Evolutionary conservation across 2,113 vertebrate genomes (phyloP).

Genomic region (Passer domesticus): DNA sequence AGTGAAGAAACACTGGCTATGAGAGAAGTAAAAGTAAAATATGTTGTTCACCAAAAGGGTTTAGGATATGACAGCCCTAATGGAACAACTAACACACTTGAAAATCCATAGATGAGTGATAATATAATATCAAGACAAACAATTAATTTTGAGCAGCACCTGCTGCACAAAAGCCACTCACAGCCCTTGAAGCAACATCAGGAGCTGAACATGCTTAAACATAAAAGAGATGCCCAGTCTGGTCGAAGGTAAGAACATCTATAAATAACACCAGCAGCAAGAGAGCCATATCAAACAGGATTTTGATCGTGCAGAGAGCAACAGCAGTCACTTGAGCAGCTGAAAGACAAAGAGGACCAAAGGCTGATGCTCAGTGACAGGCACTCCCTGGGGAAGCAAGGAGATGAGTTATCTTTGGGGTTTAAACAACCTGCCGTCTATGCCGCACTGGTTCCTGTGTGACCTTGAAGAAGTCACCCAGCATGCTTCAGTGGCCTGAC

Average conservation of each 20-base stretch:
- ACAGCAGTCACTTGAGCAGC: neutral
- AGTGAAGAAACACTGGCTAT: neutral
- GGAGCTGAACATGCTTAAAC: neutral
- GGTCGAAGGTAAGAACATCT: neutral
- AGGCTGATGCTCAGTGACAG: neutral
- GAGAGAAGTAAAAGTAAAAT: neutral
- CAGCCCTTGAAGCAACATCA: neutral
- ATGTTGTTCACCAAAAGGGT: neutral
- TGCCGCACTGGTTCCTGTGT: fast-evolving
- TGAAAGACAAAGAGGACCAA: slow-evolving; percentile 3
- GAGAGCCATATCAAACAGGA: neutral
- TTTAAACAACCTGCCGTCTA: neutral
- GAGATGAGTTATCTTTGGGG: neutral
- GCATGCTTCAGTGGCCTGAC: neutral
- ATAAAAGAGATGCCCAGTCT: neutral
- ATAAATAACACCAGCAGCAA: neutral
- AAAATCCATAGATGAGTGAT: neutral
- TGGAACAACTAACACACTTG: neutral
- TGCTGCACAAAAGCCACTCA: neutral
- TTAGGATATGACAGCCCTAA: neutral
- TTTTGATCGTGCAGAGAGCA: neutral
- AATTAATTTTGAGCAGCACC: neutral
- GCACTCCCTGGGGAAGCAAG: neutral
- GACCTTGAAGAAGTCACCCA: slow-evolving; percentile 2
- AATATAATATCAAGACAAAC: neutral